Evolutionary conservation across 2,797 vertebrate genomes (phyloP).

Genomic region (Scolopax rusticola): DNA sequence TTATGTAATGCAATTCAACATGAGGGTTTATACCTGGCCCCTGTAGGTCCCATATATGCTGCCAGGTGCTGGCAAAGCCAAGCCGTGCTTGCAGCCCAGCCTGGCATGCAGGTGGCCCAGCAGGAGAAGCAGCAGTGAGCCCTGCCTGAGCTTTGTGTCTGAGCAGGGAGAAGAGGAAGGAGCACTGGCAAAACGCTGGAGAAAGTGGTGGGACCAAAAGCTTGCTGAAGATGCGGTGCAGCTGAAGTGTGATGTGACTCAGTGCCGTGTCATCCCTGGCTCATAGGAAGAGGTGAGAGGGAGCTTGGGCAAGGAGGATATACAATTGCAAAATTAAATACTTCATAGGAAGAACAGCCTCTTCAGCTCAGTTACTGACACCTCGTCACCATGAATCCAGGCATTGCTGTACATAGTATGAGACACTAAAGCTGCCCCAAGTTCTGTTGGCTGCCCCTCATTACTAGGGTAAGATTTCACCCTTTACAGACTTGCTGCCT

Average conservation of each 20-base stretch:
- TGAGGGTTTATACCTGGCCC: neutral
- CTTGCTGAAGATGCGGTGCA: neutral
- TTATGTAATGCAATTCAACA: neutral
- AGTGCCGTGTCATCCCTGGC: neutral
- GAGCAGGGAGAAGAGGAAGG: neutral
- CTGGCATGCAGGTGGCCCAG: neutral
- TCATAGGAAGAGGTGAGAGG: neutral
- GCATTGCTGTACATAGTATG: neutral
- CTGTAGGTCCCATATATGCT: neutral
- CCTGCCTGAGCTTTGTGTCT: neutral
- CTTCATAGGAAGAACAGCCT: neutral
- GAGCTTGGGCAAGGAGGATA: constrained; percentile 7
- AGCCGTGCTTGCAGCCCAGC: neutral
- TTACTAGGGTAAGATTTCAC: neutral
- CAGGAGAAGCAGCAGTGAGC: neutral
- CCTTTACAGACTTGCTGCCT: neutral
- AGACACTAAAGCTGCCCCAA: neutral
- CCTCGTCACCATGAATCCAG: neutral
- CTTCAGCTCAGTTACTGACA: neutral
- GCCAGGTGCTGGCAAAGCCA: neutral
- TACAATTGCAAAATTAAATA: neutral
- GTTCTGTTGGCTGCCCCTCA: neutral
- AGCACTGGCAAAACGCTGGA: neutral
- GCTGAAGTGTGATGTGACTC: neutral
- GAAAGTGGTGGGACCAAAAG: neutral